These are phyloP conservation scores for Alaudala cheleensis DNA, from an alignment of 2,113 vertebrate species.

Conservation along the genomic window DNA sequence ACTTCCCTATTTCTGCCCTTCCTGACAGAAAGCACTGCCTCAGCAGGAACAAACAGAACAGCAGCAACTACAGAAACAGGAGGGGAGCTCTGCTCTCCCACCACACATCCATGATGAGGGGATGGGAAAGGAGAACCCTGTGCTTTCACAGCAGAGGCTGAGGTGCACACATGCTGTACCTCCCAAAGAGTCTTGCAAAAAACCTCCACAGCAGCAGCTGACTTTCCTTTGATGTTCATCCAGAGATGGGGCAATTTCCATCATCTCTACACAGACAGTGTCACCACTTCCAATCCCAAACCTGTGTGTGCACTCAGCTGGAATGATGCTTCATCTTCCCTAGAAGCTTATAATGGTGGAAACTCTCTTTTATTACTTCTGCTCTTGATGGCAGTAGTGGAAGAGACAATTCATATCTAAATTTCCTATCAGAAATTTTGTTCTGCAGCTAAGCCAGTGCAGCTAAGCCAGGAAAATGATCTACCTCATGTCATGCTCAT, in stretches of 20 bases:
- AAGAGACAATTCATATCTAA: background rate
- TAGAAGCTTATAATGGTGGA: background rate
- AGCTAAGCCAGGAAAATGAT: background rate
- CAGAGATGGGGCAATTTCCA: background rate
- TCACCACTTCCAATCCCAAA: background rate
- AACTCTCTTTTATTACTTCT: background rate
- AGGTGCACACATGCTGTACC: background rate
- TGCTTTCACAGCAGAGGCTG: background rate
- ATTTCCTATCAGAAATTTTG: background rate
- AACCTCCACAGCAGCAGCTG: background rate
- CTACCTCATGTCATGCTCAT: accelerated
- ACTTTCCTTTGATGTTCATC: background rate
- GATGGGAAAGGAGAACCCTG: background rate
- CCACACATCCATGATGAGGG: accelerated
- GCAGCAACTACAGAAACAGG: background rate
- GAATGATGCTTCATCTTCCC: background rate
- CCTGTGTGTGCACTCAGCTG: background rate
- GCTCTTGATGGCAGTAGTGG: background rate
- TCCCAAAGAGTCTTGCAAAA: background rate
- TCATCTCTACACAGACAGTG: background rate
- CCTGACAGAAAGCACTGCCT: background rate
- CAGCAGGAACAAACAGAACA: background rate
- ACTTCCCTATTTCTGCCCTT: background rate
- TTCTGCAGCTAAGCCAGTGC: background rate
- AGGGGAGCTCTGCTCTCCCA: background rate